Percentiles rank a stretch among this genome's conserved stretches.
Conservation (phyloP, 1,140 invertebrate species). For the Drosophila chauvacae region DNA sequence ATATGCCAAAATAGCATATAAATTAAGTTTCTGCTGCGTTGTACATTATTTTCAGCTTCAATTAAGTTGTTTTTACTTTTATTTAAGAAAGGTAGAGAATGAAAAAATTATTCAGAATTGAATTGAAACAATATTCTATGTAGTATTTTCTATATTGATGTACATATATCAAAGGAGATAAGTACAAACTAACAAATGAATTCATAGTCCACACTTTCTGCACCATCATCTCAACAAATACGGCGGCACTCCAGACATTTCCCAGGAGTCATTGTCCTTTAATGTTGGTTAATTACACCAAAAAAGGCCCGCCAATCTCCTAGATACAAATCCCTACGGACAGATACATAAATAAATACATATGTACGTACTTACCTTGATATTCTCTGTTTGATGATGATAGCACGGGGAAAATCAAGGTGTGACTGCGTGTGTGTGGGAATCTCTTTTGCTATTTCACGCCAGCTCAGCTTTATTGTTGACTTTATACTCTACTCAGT, state of each 20-base stretch:
- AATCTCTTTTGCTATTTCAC: constrained; percentile 25
- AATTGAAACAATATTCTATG: not conserved
- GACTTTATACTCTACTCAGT: constrained; percentile 33
- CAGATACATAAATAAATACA: constrained; percentile 1
- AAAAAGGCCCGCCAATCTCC: constrained; percentile 1
- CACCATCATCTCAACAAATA: constrained; percentile 5
- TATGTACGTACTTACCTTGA: constrained; percentile 1
- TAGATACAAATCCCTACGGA: constrained; percentile 8
- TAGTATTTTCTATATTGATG: too few relatives aligned
- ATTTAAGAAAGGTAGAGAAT: not conserved
- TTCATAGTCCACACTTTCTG: not conserved
- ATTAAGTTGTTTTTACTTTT: not conserved
- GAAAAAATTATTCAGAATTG: not conserved
- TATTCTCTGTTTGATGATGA: not conserved
- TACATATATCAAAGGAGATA: too few relatives aligned
- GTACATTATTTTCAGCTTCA: too few relatives aligned
- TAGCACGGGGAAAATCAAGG: constrained; percentile 19
- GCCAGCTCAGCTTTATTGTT: constrained; percentile 11
- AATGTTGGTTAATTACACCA: constrained; percentile 4
- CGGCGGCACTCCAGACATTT: not conserved
- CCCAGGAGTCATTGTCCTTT: constrained; percentile 5
- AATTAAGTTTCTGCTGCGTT: not conserved
- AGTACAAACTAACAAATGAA: not conserved
- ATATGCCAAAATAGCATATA: constrained; percentile 18
- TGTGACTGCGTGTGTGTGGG: constrained; percentile 26